Percentiles rank a stretch among this genome's conserved stretches.
These are phyloP conservation scores for Syngnathus acus DNA, from an alignment of 2,797 vertebrate species.

Conservation along the genomic window DNA sequence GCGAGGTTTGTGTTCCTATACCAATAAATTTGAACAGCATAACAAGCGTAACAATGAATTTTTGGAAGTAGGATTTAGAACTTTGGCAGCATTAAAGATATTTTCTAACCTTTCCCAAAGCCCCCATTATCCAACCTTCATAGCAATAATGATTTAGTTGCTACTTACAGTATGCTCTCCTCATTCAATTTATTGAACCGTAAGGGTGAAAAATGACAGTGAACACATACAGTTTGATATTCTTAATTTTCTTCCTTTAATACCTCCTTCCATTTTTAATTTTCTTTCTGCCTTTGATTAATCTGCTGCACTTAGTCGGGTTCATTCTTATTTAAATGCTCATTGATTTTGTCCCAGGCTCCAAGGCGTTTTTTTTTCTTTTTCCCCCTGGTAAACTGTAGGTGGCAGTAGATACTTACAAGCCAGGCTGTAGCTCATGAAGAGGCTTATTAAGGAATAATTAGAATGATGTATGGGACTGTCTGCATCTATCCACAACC, in stretches of 20 bases:
- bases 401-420: conserved; percentile 73
- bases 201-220: conserved; percentile 31
- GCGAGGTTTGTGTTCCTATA: conserved; percentile 13
- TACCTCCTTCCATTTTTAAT: conserved; percentile 20
- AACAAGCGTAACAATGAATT: conserved; percentile 19
- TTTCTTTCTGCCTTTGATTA: conserved; percentile 50
- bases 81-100: conserved; percentile 34
- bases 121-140: conserved; percentile 34
- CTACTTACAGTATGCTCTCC: not conserved
- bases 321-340: conserved; percentile 45
- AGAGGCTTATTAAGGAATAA: conserved; percentile 73
- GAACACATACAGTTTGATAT: conserved; percentile 37
- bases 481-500: conserved; percentile 72
- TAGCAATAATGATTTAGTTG: conserved; percentile 21
- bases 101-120: conserved; percentile 37
- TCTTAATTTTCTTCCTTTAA: conserved; percentile 38
- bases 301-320: conserved; percentile 43
- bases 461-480: conserved; percentile 73
- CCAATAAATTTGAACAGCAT: conserved; percentile 29
- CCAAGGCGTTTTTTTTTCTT: conserved; percentile 23
- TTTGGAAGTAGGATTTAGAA: conserved; percentile 26
- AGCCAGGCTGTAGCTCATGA: conserved; percentile 32
- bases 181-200: conserved; percentile 20
- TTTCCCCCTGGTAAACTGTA: conserved; percentile 45
- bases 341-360: conserved; percentile 23